Base-by-base conservation (phyloP, 1,140 invertebrate species). In the Scaptomyza hsui region DNA sequence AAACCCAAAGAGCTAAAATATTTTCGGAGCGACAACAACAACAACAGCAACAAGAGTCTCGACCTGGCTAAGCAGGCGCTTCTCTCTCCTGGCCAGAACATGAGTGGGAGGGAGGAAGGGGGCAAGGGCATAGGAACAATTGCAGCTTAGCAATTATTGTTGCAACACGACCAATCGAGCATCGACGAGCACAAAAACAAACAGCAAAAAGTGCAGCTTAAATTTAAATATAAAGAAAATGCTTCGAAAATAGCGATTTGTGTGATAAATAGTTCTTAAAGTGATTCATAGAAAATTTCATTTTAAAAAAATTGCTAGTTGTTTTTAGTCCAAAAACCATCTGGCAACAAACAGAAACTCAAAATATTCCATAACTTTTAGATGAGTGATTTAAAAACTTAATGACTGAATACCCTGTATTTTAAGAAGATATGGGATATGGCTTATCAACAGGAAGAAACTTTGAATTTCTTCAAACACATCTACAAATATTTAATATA, bases 81-180 rank as follows among this genome's bases (percentile, higher is more conserved):
- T 67, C 56, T 70, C 44, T 55, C 62, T 64, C 62, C 55, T 47
- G 56, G 42, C 71, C n/a, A n/a, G n/a, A n/a, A n/a, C 26, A 29
- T 29, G 19, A 51, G 45, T 18, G 10, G 12, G n/a, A 51, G 49
- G n/a, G n/a, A n/a, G n/a, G n/a, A n/a, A 29, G 9, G 7, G 26
- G 7, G 16, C 4, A 18, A 13, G 24, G 16, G 24, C 5, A 24
- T 29, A 52, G 56, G 12, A 29, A 53, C 53, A 49, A 47, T 60
- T 67, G 61, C 60, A 59, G 71, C 57, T 78, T 63, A 80, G 72
- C 80, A 83, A 83, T 83, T 79, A 83, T 83, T 83, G 80, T 83
- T 72, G 60, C 62, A 55, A 75, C 78, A 78, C 52, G 59, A 70
- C 47, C 52, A 60, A 60, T 61, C 56, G 49, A 51, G 72, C 51